phyloP scores from a whole-genome alignment of 2,888 invertebrate species.

The Hydrotaea diabolus region DNA sequence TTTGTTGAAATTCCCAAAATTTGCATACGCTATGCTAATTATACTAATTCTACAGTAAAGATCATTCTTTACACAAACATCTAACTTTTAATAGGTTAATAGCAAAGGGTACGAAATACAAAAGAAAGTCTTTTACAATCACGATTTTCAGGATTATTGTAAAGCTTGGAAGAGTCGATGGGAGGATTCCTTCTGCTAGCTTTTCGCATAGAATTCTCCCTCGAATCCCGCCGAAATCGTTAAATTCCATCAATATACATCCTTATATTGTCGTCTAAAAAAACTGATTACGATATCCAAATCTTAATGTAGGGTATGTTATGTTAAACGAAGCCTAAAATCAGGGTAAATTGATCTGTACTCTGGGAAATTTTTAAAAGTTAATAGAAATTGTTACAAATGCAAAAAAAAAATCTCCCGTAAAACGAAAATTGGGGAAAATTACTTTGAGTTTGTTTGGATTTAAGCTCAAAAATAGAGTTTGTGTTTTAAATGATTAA shows the following conservation, averaged over 20 bases:
- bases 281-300: too few species aligned
- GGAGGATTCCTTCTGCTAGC: too few species aligned
- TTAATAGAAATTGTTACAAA: conserved; percentile 17
- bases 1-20: too few species aligned
- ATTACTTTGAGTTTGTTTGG: too few species aligned
- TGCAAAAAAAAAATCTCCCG: not conserved
- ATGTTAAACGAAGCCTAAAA: not conserved
- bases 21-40: too few species aligned
- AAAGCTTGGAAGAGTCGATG: not conserved
- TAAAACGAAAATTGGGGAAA: not conserved
- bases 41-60: too few species aligned
- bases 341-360: conserved; percentile 15
- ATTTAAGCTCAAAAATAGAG: not conserved
- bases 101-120: not conserved
- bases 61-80: not conserved
- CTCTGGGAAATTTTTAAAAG: not conserved
- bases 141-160: not conserved
- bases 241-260: too few species aligned
- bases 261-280: too few species aligned
- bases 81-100: not conserved
- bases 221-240: too few species aligned
- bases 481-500: too few species aligned
- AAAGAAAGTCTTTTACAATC: not conserved
- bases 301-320: too few species aligned
- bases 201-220: too few species aligned